Conservation (phyloP, 2,888 invertebrate species). For the Andricus curvator region DNA sequence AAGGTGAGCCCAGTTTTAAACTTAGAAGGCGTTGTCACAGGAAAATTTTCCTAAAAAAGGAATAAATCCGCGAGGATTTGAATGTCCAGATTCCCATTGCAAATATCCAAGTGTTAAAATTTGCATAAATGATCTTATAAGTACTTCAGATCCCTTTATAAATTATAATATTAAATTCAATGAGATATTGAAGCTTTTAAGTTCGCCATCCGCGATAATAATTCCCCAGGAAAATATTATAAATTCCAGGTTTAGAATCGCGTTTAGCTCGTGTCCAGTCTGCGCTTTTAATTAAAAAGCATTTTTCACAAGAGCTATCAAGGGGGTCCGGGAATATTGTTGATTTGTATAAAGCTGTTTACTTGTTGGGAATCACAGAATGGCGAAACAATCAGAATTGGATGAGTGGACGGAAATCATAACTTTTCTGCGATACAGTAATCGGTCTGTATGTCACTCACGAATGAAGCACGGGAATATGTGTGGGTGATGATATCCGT, state of each 20-base stretch:
- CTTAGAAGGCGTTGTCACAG: too few species aligned
- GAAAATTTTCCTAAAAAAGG: too few species aligned
- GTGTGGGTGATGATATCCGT: background rate
- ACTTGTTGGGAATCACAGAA: constrained; percentile 8
- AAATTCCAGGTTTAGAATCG: background rate
- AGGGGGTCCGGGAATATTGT: background rate
- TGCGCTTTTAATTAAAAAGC: constrained; percentile 17
- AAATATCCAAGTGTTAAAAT: background rate
- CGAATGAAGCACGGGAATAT: background rate
- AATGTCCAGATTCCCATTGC: background rate
- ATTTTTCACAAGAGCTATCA: background rate
- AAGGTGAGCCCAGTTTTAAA: too few species aligned
- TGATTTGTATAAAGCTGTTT: constrained; percentile 1
- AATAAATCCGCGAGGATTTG: background rate
- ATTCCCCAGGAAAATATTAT: background rate
- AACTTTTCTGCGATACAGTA: constrained; percentile 34
- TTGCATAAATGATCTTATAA: background rate
- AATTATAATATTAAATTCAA: background rate
- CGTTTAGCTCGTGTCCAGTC: background rate
- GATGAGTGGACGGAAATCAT: constrained; percentile 23
- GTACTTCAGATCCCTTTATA: background rate
- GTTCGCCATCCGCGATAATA: background rate
- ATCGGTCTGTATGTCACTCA: background rate
- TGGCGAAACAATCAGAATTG: constrained; percentile 30
- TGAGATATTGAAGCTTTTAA: background rate